These are phyloP conservation scores for Terrapene triunguis DNA, from an alignment of 2,113 vertebrate genomes.

Conservation along the genomic window DNA sequence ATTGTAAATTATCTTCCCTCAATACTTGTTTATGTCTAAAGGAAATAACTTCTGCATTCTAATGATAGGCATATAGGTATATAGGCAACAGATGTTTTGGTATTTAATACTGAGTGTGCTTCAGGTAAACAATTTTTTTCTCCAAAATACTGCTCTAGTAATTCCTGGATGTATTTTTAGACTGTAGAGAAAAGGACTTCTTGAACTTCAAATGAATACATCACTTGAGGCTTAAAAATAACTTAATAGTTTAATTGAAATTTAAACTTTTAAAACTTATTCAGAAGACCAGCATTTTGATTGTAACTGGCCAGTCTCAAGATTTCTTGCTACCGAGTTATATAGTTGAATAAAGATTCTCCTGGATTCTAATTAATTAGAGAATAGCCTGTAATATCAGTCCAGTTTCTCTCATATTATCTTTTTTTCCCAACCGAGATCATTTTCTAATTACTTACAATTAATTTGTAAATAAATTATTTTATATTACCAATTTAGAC, in stretches of 20 bases:
- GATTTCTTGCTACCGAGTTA: not conserved
- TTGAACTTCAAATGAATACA: not conserved
- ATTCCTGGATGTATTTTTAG: not conserved
- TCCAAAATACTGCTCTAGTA: not conserved
- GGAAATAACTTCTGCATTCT: not conserved
- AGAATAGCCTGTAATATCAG: not conserved
- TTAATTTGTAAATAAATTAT: not conserved
- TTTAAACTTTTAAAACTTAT: not conserved
- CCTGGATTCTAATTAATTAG: not conserved
- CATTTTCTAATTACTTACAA: not conserved
- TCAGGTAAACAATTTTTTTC: not conserved
- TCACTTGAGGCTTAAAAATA: not conserved
- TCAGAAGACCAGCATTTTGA: not conserved
- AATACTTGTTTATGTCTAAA: not conserved
- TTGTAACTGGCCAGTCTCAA: fast-evolving
- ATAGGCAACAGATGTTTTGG: not conserved
- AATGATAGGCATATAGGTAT: not conserved
- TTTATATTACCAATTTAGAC: not conserved
- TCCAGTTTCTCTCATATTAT: not conserved
- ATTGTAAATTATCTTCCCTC: not conserved
- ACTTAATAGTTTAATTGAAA: not conserved
- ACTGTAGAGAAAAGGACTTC: not conserved
- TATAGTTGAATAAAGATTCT: not conserved
- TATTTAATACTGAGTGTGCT: not conserved
- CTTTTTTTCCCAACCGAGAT: not conserved